phyloP scores from a whole-genome alignment of 2,113 vertebrate genomes.

The rabbit (Oryctolagus cuniculus) region mOryCun1.1 NC_091438.1:160338501-160339000 shows the following conservation, averaged over 20 bases:
- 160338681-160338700: constrained; percentile 90
- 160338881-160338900: background rate
- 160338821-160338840: background rate
- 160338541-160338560: constrained; percentile 63
- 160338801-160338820: fast-evolving
- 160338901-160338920: background rate
- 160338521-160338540: constrained; percentile 72
- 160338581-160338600: constrained; percentile 79
- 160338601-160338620: constrained; percentile 93
- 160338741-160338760: constrained; percentile 75
- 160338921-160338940: fast-evolving
- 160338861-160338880: background rate
- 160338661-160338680: constrained; percentile 97
- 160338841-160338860: background rate
- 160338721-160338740: constrained; percentile 76
- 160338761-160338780: constrained; percentile 65
- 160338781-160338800: constrained; percentile 10
- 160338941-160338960: background rate
- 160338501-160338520: background rate
- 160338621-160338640: constrained; percentile 92
- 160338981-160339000: fast-evolving
- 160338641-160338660: constrained; percentile 94
- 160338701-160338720: constrained; percentile 82
- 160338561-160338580: constrained; percentile 78
- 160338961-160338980: background rate